These are phyloP conservation scores for Saccostrea glomerata DNA, from an alignment of 1,140 invertebrate genomes.

Conservation along the genomic window DNA sequence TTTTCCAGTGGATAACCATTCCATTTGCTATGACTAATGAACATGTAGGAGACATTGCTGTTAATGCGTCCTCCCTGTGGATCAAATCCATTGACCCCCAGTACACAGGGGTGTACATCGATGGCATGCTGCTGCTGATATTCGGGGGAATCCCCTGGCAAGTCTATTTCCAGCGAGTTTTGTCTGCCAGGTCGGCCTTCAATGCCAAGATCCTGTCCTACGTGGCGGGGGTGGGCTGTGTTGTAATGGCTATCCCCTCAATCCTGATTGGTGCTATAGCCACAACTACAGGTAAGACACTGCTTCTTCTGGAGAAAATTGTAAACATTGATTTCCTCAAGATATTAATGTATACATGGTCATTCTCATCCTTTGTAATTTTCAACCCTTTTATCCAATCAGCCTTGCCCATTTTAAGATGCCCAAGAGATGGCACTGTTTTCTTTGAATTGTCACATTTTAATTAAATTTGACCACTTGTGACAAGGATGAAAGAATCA, in stretches of 20 bases:
- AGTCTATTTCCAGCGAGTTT: constrained; percentile 98
- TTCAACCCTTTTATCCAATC: too few species aligned
- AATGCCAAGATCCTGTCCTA: constrained; percentile 97
- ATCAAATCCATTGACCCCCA: constrained; percentile 88
- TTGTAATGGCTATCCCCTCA: constrained; percentile 97
- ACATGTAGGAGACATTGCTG: constrained; percentile 88
- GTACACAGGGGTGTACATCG: constrained; percentile 91
- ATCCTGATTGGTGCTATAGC: constrained; percentile 97
- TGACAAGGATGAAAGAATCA: too few species aligned
- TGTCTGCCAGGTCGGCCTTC: constrained; percentile 95
- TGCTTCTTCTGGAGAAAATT: not conserved
- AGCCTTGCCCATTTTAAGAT: too few species aligned
- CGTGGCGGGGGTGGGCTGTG: constrained; percentile 95
- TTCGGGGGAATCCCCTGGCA: constrained; percentile 98
- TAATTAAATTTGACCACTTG: too few species aligned
- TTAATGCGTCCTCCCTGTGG: constrained; percentile 88
- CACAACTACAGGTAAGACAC: constrained; percentile 90
- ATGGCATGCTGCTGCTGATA: constrained; percentile 93
- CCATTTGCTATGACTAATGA: constrained; percentile 95
- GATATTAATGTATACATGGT: not conserved
- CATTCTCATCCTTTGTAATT: too few species aligned
- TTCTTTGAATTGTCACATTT: too few species aligned
- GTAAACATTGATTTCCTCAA: not conserved
- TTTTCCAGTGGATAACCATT: constrained; percentile 96
- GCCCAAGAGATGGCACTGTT: too few species aligned